Base-by-base conservation (phyloP, 1,140 invertebrate genomes). In the Melipona quadrifasciata region DNA sequence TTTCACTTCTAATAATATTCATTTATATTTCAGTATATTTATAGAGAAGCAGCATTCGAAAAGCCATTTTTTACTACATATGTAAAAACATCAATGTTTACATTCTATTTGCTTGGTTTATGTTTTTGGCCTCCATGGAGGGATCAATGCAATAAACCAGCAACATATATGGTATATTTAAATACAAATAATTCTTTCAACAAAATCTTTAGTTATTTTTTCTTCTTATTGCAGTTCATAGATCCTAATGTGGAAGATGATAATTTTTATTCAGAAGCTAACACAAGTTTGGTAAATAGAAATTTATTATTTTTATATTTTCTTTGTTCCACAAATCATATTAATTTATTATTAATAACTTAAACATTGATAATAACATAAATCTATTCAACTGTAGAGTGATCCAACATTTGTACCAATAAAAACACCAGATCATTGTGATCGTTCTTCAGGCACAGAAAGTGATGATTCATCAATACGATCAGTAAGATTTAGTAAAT, bases 11-110 rank as follows among this genome's bases (percentile, higher is more conserved):
- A 34, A 80, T 76, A 61, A 86, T 57, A 55, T 80, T 58, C 83
- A 75, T 86, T 90, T 93, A 77, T 72, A 82, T 96, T 96, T 77
- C 95, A 98, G 97, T 98, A 97, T 94, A 96, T 98, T 73, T 98
- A 98, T 91, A 96, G 96, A 87, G 96, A 97, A 95, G 96, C 96
- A 91, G 95, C 97, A 34, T 98, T 96, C 92, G 96, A 97, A 91
- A 98, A 98, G 90, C 98, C 98, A 79, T 98, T 98, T 94, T 98
- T 98, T 93, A 98, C 96, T 88, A 98, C 98, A 14, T 99, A 98
- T 93, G 94, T 98, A 58, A 98, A 98, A 94, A 98, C 97, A 17
- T 97, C 97, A 14, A 97, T 99, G 97, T 98, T 98, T 92, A 96
- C 96, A 3, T 93, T 98, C 34, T 99, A 98, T 93, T 94, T 98